phyloP scores from a whole-genome alignment of 2,113 vertebrate species.

The Salvelinus fontinalis region DNA sequence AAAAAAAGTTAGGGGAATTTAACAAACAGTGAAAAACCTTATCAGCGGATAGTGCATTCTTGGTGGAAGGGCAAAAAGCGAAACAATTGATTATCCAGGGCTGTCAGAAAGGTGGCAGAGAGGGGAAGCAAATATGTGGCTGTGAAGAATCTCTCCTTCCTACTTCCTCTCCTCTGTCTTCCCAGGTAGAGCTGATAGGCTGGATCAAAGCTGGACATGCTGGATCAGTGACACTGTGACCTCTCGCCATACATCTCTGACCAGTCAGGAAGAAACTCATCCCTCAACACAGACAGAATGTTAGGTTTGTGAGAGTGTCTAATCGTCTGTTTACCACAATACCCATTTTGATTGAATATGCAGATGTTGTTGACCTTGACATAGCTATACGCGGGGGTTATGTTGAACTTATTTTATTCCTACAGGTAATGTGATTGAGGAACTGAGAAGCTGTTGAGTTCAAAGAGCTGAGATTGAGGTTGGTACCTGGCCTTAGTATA shows the following conservation, averaged over 20 bases:
- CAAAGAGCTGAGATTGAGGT: no score
- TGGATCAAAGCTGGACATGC: slow-evolving; percentile 75
- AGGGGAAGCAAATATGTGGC: slow-evolving; percentile 73
- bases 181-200: slow-evolving; percentile 65
- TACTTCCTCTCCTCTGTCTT: slow-evolving; percentile 71
- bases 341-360: neutral
- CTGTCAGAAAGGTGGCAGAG: slow-evolving; percentile 79
- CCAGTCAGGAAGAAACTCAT: slow-evolving; percentile 52
- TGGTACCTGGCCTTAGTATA: neutral
- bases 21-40: slow-evolving; percentile 37
- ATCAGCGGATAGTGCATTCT: slow-evolving; percentile 44
- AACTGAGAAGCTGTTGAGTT: no score
- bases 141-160: slow-evolving; percentile 79
- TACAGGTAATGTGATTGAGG: neutral
- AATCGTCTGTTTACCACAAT: neutral
- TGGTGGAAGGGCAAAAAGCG: slow-evolving; percentile 45
- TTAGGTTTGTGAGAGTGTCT: slow-evolving; percentile 20
- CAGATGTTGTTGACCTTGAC: neutral
- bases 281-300: slow-evolving; percentile 62
- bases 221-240: slow-evolving; percentile 37
- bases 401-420: neutral
- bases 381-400: neutral
- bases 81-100: slow-evolving; percentile 75
- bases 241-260: slow-evolving; percentile 50
- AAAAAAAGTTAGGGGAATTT: slow-evolving; percentile 23